Evolutionary conservation across 2,113 vertebrate species (phyloP), one percentile per base, ranked within the genome.

Genomic region (Boulengerochromis microlepis): DNA sequence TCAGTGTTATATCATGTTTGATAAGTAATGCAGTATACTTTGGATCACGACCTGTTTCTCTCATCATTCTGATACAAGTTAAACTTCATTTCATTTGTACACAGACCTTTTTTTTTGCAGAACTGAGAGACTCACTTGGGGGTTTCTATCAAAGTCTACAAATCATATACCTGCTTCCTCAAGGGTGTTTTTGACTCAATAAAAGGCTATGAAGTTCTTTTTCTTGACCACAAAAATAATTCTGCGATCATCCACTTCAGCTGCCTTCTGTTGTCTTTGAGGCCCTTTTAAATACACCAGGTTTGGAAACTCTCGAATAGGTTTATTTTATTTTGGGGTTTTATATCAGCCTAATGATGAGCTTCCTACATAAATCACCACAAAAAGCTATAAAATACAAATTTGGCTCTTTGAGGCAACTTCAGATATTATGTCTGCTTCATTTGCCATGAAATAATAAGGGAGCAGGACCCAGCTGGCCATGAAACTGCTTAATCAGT

Each of bases 381-480:
- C 40, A 29, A 50, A 50, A 50, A 76, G 15, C 42, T 31, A 29
- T 50, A 12, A 76, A 76, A 76, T 50, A 50, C 42, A 76, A 76
- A 76, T 76, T 19, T 29, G 24, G 40, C 42, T 47, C 42, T 29
- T 31, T 76, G 42, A 19, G 26, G 16, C 42, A 76, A 76, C 42
- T 50, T 50, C 24, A 76, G 71, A 76, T 50, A 76, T 76, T 76
- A 50, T 50, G 42, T 76, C 42, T 76, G 42, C 71, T 76, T 76
- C 42, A 76, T 76, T 76, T 76, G 42, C 42, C 42, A 29, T 50
- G 71, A 76, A 74, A 74, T 74, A 74, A 76, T 29, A 76, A 76
- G 24, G 16, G 42, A 50, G 45, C 42, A 31, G 71, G 42, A 50
- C 71, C 6, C 71, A 76, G 16, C 71, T 76, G 71, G 42, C 24